Evolutionary conservation across 2,113 vertebrate species (phyloP).

Genomic region (Misgurnus anguillicaudatus): DNA sequence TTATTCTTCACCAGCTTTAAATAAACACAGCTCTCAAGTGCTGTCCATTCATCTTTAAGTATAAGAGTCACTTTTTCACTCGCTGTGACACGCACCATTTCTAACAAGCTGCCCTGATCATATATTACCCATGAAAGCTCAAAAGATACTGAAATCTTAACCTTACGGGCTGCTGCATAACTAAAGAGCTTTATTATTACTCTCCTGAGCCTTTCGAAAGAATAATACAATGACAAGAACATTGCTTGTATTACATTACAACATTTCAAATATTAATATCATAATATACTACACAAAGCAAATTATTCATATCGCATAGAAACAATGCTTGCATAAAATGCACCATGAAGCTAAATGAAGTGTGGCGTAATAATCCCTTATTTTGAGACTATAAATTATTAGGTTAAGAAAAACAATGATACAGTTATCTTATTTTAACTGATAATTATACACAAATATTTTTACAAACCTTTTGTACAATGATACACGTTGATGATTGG

Average conservation of each 20-base stretch:
- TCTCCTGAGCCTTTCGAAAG: neutral
- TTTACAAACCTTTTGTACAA: no score
- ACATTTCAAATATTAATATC: neutral
- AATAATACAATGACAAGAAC: neutral
- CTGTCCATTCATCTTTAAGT: conserved; percentile 84
- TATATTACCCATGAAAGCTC: conserved; percentile 21
- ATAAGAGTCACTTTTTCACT: conserved; percentile 40
- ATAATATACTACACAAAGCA: conserved; percentile 19
- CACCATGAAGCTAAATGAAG: no score
- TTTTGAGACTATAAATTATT: no score
- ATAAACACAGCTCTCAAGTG: conserved; percentile 86
- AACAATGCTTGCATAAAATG: no score
- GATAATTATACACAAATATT: no score
- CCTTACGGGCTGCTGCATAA: neutral
- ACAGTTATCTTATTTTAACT: no score
- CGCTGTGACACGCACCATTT: conserved; percentile 14
- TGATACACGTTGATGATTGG: no score
- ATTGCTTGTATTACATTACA: neutral
- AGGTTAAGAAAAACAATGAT: no score
- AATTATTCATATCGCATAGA: neutral
- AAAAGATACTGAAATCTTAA: neutral
- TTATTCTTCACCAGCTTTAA: conserved; percentile 89
- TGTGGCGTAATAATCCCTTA: no score
- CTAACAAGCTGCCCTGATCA: conserved; percentile 20
- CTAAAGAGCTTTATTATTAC: neutral